Base-by-base conservation (phyloP, 2,113 vertebrate species). In the Riparia riparia region DNA sequence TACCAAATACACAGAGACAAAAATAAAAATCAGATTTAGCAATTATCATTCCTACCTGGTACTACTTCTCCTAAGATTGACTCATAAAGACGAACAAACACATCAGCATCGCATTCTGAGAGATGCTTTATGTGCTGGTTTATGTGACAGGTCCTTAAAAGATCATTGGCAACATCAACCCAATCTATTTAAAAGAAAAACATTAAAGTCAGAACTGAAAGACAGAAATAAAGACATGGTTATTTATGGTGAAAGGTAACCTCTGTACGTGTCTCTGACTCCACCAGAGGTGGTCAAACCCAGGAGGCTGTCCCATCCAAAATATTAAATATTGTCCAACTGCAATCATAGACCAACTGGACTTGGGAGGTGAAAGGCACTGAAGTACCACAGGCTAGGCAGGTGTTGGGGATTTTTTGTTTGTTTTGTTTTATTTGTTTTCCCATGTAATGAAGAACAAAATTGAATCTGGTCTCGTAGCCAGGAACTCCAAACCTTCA, bases 1-100 rank as follows among this genome's bases (percentile, higher is more conserved):
- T 57, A 82, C 9, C 74, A 86, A 73, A 69, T 7, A 45, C 6
- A 72, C 8, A 82, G 22, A 37, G 6, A 58, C 10, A 49, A 66
- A 49, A 34, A 25, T 17, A 28, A 50, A 56, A 72, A 60, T 8
- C 32, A 45, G 1, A 41, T 77, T 66, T 70, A 58, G 42, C 84
- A 92, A 50, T 28, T 26, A 42, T 24, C 7, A 16, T 60, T 89
- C 97, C 98, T 98, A 99, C 99, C 99, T 98, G 99, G 99, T 82
- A 99, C 99, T 79, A 98, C 98, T 95, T 99, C 99, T 93, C 98
- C 99, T 72, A 99, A 95, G 95, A 99, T 98, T 51, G 98, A 98
- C 54, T 99, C 98, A 89, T 99, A 99, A 83, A 99, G 97, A 71
- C 21, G 51, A 94, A 99, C 97, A 93, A 99, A 99, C 53, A 99